phyloP scores from a whole-genome alignment of 2,113 vertebrate genomes.

The Ctenodactylus gundi region DNA sequence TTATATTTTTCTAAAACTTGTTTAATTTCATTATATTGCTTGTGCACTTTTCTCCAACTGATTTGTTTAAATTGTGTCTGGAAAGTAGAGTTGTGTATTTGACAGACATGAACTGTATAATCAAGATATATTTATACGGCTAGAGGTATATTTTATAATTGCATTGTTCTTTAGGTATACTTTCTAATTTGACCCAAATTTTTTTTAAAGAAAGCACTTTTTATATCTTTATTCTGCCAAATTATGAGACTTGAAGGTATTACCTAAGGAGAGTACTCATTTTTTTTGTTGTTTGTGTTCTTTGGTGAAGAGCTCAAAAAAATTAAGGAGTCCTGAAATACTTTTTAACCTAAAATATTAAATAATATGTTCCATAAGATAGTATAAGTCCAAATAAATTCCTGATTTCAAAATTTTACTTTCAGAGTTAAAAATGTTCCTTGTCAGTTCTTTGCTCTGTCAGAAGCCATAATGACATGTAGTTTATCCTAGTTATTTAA shows the following conservation, averaged over 20 bases:
- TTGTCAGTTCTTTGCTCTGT: not conserved
- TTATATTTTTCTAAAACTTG: constrained; percentile 84
- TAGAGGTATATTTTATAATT: constrained; percentile 39
- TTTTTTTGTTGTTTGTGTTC: constrained; percentile 31
- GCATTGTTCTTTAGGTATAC: constrained; percentile 49
- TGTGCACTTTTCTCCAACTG: constrained; percentile 65
- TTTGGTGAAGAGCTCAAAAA: constrained; percentile 56
- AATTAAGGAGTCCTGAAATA: constrained; percentile 45
- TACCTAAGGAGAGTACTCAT: constrained; percentile 50
- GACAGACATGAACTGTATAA: constrained; percentile 52
- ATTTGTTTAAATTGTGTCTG: constrained; percentile 57
- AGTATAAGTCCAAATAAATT: not conserved
- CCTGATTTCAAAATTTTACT: not conserved
- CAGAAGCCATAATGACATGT: not conserved
- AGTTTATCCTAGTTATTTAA: not conserved
- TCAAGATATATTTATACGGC: constrained; percentile 52
- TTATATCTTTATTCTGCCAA: constrained; percentile 71
- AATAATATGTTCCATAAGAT: not conserved
- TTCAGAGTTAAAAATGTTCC: not conserved
- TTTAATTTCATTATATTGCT: constrained; percentile 46
- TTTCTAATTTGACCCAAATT: constrained; percentile 53
- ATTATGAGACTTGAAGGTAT: constrained; percentile 49
- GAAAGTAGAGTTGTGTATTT: constrained; percentile 62
- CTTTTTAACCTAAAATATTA: not conserved
- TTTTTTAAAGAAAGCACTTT: constrained; percentile 42